Evolutionary conservation across 64 coral and sea anemone genomes (phyloP).

Genomic region (Montipora foliosa): DNA sequence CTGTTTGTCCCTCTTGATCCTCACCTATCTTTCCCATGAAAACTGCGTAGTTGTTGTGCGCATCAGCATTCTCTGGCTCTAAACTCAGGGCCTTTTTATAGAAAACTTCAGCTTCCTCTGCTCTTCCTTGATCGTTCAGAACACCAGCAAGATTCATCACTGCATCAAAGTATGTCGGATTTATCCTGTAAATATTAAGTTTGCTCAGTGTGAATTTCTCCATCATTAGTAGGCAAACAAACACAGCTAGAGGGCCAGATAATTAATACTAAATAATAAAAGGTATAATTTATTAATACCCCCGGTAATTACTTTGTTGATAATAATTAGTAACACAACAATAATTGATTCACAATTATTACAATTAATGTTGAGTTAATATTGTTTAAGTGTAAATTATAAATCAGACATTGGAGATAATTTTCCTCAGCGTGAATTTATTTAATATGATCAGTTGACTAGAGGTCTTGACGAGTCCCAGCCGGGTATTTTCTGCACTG

Average conservation of each 20-base stretch:
- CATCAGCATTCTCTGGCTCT: slow-evolving; percentile 72
- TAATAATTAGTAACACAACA: too few relatives aligned
- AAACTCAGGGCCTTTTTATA: slow-evolving; percentile 65
- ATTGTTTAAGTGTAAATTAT: background rate
- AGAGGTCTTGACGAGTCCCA: too few relatives aligned
- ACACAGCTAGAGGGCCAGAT: too few relatives aligned
- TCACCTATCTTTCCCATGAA: slow-evolving; percentile 86
- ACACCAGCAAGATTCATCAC: slow-evolving; percentile 78
- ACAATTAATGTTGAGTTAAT: too few relatives aligned
- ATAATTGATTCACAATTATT: too few relatives aligned
- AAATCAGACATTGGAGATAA: background rate
- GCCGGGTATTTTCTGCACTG: too few relatives aligned
- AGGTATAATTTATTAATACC: too few relatives aligned
- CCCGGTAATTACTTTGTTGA: too few relatives aligned
- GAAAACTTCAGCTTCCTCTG: slow-evolving; percentile 71
- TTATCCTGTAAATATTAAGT: slow-evolving; percentile 28
- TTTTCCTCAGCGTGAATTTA: too few relatives aligned
- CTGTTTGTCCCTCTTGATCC: background rate
- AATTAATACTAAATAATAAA: too few relatives aligned
- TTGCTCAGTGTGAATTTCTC: too few relatives aligned
- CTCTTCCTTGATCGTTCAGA: slow-evolving; percentile 58
- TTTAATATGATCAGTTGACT: too few relatives aligned
- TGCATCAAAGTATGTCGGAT: slow-evolving; percentile 81
- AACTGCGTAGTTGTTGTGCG: slow-evolving; percentile 90
- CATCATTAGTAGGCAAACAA: background rate